Evolutionary conservation across 2,888 invertebrate genomes (phyloP), one percentile per base, ranked within the genome.

Genomic region (Drosophila nigritarsus): DNA sequence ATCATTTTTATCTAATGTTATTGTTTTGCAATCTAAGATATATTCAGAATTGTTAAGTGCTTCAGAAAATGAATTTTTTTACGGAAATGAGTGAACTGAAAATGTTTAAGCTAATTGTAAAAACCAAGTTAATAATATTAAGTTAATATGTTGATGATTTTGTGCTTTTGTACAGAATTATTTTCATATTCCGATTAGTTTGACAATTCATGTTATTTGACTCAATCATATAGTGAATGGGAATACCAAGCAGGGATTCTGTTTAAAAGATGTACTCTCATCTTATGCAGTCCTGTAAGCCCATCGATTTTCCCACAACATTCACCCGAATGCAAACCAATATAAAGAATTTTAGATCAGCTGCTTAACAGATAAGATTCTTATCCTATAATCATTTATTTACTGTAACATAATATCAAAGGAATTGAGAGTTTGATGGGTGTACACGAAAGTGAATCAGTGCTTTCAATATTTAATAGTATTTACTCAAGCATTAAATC

Each of bases 401-500:
- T 6, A 38, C 7, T 36, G 13, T 1, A 20, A 2, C 20, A 54
- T 24, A 38, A 54, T 27, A 3, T 15, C 27, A 27, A n/a, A 29
- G 4, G 29, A 50, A 29, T 29, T 18, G 13, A n/a, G 50, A 18
- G 9, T 38, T 27, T 24, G 5, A 3, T 36, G 5, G 4, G 2
- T 15, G 13, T 27, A 11, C 9, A 38, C 24, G 53, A 30, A 27
- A 7, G 15, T 1, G 15, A n/a, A 20, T 20, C 20, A 32, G 11
- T 15, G 18, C 53, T 20, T 27, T 38, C 29, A 66, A 66, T 34
- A 53, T 45, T 66, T n/a, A 7, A 49, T 38, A 56, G 49, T 29
- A 58, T 9, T 68, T 60, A 49, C 11, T 51, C 13, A 62, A 61
- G 53, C 62, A 53, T 59, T 73, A 64, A 69, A 63, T 48, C 71